Evolutionary conservation across 2,113 vertebrate genomes (phyloP), one percentile per base, ranked within the genome.

Genomic region (Passer montanus): DNA sequence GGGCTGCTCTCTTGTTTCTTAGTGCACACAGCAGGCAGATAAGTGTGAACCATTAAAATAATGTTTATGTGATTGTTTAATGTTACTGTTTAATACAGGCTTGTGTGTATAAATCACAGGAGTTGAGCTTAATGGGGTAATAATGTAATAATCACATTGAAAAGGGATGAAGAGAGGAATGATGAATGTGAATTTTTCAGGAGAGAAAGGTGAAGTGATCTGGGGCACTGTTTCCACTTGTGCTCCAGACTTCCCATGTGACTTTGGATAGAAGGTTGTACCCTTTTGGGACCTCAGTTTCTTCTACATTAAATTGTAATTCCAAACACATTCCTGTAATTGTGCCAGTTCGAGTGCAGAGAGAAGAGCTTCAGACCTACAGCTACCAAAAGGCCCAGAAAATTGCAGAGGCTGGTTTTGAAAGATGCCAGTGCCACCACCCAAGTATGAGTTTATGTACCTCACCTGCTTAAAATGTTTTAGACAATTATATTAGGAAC

Each of bases 121-220:
- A 79, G 81, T 41, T 91, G 84, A 90, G 87, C 90, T 95, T 90
- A 95, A 96, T 60, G 49, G 83, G 75, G n/a, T 69, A 83, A 46
- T 95, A 92, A 84, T 87, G 87, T 27, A 39, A 39, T 90, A 95
- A 46, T 50, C 77, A 75, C 26, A 31, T 89, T 55, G 72, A 94
- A 53, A 90, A 88, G 26, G 43, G 26, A 72, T 85, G 90, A 88
- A 67, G 49, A 86, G 75, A 95, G 53, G 77, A 95, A 76, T 31
- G 62, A 78, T 53, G 41, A 35, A 8, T 1, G 2, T 46, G 39
- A 23, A 17, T 47, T 85, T 75, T 60, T 62, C 21, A 20, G 35
- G 35, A 78, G 33, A 64, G 13, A 68, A 55, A 60, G 30, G n/a
- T 28, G 4, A 88, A 63, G 35, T 15, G 28, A 44, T 79, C 9